These are phyloP conservation scores for Acanthurus leucopareius DNA, from an alignment of 2,797 vertebrate genomes.

Conservation along the genomic window DNA sequence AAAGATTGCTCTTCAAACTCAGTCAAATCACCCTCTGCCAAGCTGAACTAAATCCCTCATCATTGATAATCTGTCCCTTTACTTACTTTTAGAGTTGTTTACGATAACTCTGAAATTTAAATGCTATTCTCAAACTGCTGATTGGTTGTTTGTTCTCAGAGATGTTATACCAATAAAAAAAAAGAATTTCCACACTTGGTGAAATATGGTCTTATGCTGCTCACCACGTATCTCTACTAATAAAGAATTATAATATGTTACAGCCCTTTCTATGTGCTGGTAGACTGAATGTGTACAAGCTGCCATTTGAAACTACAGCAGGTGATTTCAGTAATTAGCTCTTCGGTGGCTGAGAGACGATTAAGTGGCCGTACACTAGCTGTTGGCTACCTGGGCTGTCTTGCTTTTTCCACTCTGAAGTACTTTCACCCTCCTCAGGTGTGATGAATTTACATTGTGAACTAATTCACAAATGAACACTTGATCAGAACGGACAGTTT, in stretches of 20 bases:
- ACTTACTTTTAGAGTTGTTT: no score
- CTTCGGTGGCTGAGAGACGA: neutral
- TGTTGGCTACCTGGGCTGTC: neutral
- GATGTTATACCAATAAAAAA: neutral
- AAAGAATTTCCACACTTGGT: neutral
- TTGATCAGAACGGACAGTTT: neutral
- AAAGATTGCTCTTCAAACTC: neutral
- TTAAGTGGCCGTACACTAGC: no score
- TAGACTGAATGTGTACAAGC: neutral
- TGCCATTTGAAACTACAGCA: slow-evolving; percentile 23
- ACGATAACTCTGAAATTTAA: neutral
- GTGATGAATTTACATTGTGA: slow-evolving; percentile 2
- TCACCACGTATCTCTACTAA: slow-evolving; percentile 3
- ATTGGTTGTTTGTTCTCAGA: neutral
- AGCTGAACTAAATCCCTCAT: neutral
- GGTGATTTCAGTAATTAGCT: slow-evolving; percentile 27
- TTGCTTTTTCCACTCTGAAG: slow-evolving; percentile 2
- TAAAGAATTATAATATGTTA: neutral
- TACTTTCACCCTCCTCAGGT: slow-evolving; percentile 12
- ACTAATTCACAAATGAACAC: slow-evolving; percentile 2
- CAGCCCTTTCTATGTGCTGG: neutral
- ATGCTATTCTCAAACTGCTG: neutral
- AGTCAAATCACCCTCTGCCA: neutral
- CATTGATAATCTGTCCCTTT: neutral
- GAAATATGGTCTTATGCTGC: neutral